Evolutionary conservation across 1,140 invertebrate genomes (phyloP), one percentile per base, ranked within the genome.

Genomic region (Agrilus planipennis): DNA sequence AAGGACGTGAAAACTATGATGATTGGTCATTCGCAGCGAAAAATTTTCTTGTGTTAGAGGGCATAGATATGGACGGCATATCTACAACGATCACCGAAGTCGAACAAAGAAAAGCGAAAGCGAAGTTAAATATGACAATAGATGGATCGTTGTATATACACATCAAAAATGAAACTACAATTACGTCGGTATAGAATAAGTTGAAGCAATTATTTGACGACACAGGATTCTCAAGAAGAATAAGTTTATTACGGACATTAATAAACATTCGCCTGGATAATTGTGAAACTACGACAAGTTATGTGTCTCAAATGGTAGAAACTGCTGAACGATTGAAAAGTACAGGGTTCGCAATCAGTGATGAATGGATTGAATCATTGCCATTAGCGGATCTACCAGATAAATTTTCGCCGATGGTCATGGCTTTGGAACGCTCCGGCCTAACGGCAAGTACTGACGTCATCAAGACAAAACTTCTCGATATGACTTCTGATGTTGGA

Each of bases 371-470:
- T 16, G 59, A 51, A 11, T 42, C 51, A 3, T 37, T 62, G 10
- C 18, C 63, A n/a, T 42, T 63, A 17, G 53, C 58, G 0, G 62
- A 58, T 15, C 49, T 63, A 20, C 34, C 57, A 5, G 52, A 60
- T 28, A 45, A 49, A 38, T 63, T 38, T 50, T 17, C 21, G 17
- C 60, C 61, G 1, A 61, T 64, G 57, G 56, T 62, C 10, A 62
- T 62, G 60, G 58, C 46, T 2, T 49, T 62, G 2, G 51, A 50
- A 25, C 44, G 48, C 41, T 40, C 44, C 45, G 51, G 45, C 15
- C 38, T 45, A 3, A 7, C 12, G 21, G 47, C 49, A 11, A 40
- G 41, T 9, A 31, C 44, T 2, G 51, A 50, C 19, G 12, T 34
- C 12, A 47, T 51, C 10, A 52, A 52, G 34, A 27, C 30, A 7